These are phyloP conservation scores for Cardinalis cardinalis DNA, from an alignment of 2,113 vertebrate species.

Conservation along the genomic window DNA sequence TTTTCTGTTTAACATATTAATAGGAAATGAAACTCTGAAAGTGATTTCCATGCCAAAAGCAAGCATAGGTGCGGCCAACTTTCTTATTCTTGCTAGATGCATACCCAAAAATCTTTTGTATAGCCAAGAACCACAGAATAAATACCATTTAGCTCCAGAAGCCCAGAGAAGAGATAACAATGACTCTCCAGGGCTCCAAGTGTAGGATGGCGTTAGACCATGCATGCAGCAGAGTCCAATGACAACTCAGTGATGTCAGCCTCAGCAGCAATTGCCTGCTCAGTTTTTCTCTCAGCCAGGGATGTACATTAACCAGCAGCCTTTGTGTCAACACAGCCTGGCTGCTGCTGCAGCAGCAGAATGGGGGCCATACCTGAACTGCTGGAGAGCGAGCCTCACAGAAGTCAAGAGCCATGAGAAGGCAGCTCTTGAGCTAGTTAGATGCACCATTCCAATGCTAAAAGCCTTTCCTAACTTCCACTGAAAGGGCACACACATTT, in stretches of 20 bases:
- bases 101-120: slow-evolving; percentile 42
- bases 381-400: background rate
- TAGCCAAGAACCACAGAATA: slow-evolving; percentile 52
- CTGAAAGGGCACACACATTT: background rate
- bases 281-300: background rate
- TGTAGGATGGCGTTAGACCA: background rate
- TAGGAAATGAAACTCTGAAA: slow-evolving; percentile 46
- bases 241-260: slow-evolving; percentile 37
- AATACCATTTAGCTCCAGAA: slow-evolving; percentile 12
- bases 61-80: slow-evolving; percentile 42
- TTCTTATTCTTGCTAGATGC: slow-evolving; percentile 29
- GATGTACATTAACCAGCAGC: background rate
- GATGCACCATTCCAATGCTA: background rate
- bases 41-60: slow-evolving; percentile 22
- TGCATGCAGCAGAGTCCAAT: background rate
- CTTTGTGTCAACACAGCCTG: slow-evolving; percentile 6
- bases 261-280: background rate
- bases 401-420: background rate
- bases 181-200: slow-evolving; percentile 23
- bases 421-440: background rate
- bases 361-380: background rate
- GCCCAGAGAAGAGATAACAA: slow-evolving; percentile 44
- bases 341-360: background rate
- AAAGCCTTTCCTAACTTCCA: background rate
- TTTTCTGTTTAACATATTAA: slow-evolving; percentile 53